phyloP scores from a whole-genome alignment of 2,113 vertebrate genomes.

The Eclectus roratus region DNA sequence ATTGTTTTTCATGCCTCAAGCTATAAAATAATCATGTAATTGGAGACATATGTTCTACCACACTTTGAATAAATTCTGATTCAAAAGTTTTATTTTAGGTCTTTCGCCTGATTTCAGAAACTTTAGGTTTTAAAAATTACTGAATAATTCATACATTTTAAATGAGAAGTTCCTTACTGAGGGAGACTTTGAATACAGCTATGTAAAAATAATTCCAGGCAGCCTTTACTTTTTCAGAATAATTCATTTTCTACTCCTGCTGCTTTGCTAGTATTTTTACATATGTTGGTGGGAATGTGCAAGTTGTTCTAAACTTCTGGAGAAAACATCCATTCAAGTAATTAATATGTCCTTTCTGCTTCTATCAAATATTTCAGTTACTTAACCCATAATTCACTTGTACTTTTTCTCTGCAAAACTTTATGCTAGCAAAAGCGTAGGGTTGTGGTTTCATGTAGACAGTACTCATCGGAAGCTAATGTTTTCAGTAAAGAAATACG shows the following conservation, averaged over 20 bases:
- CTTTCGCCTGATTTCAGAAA: slow-evolving; percentile 21
- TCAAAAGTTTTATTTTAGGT: slow-evolving; percentile 46
- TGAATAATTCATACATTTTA: slow-evolving; percentile 65
- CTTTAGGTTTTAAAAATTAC: slow-evolving; percentile 28
- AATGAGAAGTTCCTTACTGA: slow-evolving; percentile 26
- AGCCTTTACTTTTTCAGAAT: slow-evolving; percentile 35
- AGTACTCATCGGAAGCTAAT: neutral
- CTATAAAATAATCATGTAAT: slow-evolving; percentile 67
- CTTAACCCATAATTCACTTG: neutral
- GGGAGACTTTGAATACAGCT: neutral
- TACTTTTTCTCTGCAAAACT: neutral
- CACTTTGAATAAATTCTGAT: slow-evolving; percentile 48
- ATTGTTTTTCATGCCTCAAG: slow-evolving; percentile 53
- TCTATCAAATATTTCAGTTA: neutral
- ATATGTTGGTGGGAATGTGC: neutral
- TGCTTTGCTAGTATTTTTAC: slow-evolving; percentile 24
- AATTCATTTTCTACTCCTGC: slow-evolving; percentile 1
- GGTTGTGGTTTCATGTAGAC: neutral
- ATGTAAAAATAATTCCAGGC: slow-evolving; percentile 39
- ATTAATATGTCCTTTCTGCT: neutral
- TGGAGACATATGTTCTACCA: slow-evolving; percentile 46
- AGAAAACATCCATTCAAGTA: neutral
- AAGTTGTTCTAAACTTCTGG: neutral
- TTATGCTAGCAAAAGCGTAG: neutral
- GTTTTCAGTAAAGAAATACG: neutral